phyloP scores from a whole-genome alignment of 2,797 vertebrate species.

The Bradypodion ventrale region DNA sequence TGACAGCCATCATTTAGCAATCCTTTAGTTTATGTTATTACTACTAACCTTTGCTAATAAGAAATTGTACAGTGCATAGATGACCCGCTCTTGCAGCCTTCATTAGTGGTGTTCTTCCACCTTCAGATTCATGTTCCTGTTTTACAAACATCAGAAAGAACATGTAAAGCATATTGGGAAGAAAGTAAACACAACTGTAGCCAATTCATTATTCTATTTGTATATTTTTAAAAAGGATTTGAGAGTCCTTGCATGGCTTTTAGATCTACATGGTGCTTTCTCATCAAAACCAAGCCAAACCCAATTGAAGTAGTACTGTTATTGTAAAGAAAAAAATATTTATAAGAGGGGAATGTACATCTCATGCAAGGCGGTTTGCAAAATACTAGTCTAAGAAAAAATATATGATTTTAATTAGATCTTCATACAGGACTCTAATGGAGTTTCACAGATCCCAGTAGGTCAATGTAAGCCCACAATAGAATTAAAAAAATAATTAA shows the following conservation, averaged over 20 bases:
- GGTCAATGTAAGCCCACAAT: not conserved
- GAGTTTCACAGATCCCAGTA: not conserved
- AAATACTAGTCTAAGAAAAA: not conserved
- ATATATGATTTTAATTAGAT: not conserved
- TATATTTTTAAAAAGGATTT: not conserved
- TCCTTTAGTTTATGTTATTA: not conserved
- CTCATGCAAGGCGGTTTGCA: not conserved
- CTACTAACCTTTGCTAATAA: constrained; percentile 94
- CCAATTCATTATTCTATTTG: not conserved
- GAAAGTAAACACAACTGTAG: not conserved
- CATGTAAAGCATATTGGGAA: not conserved
- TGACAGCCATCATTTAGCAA: not conserved
- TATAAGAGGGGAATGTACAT: not conserved
- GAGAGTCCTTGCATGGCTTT: not conserved
- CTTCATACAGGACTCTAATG: not conserved
- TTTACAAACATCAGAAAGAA: constrained; percentile 41
- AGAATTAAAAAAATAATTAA: not conserved
- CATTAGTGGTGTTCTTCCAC: constrained; percentile 97
- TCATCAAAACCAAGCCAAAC: not conserved
- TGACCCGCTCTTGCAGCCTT: constrained; percentile 98
- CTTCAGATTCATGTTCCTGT: constrained; percentile 98
- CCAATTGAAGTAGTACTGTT: not conserved
- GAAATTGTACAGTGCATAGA: constrained; percentile 97
- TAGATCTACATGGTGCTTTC: not conserved
- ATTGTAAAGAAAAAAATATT: not conserved